phyloP scores from a whole-genome alignment of 2,888 invertebrate species.

The Macrosiphum euphorbiae region DNA sequence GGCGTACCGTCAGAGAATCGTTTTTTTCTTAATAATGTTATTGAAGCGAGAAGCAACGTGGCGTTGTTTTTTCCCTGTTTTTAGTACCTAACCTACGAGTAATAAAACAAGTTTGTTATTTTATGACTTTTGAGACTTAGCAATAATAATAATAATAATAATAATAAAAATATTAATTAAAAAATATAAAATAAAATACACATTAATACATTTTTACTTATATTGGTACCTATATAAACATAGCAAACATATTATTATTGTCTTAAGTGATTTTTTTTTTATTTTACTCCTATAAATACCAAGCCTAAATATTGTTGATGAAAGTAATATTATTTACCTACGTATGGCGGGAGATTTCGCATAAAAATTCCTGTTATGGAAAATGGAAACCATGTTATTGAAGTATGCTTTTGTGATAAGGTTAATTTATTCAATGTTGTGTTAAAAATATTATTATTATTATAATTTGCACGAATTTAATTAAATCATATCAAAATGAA shows the following conservation, averaged over 20 bases:
- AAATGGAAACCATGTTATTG: constrained; percentile 24
- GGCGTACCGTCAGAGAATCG: neutral
- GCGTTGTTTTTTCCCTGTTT: constrained; percentile 55
- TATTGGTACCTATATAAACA: constrained; percentile 26
- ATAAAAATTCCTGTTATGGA: neutral
- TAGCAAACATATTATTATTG: constrained; percentile 30
- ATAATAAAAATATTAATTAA: neutral
- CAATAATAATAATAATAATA: constrained; percentile 45
- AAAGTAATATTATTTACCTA: constrained; percentile 17
- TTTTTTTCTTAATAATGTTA: constrained; percentile 58
- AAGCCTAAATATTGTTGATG: constrained; percentile 23
- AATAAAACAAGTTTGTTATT: constrained; percentile 51
- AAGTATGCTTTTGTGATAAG: constrained; percentile 54
- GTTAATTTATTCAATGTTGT: constrained; percentile 40
- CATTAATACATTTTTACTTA: constrained; percentile 45
- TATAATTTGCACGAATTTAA: constrained; percentile 64
- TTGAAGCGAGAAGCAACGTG: constrained; percentile 33
- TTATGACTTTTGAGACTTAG: constrained; percentile 45
- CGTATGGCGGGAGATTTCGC: neutral
- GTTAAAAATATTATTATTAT: constrained; percentile 51
- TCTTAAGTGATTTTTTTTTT: constrained; percentile 26
- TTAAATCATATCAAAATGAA: constrained; percentile 59
- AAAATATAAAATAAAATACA: constrained; percentile 23
- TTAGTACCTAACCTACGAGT: constrained; percentile 52
- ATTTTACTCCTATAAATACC: constrained; percentile 6